These are phyloP conservation scores for Dicranocentrus wangi DNA, from an alignment of 2,888 invertebrate species.

Conservation along the genomic window DNA sequence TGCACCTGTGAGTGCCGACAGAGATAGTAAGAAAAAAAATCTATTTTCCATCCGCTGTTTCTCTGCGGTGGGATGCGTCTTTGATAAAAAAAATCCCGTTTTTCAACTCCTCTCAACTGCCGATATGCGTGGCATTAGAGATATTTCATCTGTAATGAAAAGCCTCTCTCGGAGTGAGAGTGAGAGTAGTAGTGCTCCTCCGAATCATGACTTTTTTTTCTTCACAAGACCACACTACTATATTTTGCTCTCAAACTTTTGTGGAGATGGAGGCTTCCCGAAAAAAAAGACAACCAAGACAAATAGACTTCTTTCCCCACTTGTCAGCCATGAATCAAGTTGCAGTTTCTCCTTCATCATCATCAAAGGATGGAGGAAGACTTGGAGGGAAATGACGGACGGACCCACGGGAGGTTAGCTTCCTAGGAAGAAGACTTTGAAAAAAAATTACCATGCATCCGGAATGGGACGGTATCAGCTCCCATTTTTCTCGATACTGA, in stretches of 20 bases:
- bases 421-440: too few relatives aligned
- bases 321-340: constrained; percentile 59
- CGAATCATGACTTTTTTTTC: constrained; percentile 3
- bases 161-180: background rate
- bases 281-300: constrained; percentile 47
- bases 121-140: background rate
- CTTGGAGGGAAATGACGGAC: constrained; percentile 29
- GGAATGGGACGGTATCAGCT: too few relatives aligned
- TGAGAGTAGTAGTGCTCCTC: background rate
- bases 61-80: too few relatives aligned
- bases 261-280: background rate
- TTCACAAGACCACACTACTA: background rate
- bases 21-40: too few relatives aligned
- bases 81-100: background rate
- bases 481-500: too few relatives aligned
- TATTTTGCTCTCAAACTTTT: background rate
- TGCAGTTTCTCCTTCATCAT: constrained; percentile 29
- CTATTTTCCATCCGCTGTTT: too few relatives aligned
- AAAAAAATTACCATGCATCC: constrained; percentile 14
- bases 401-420: constrained; percentile 37
- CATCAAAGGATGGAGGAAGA: constrained; percentile 4
- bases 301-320: constrained; percentile 58
- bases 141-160: constrained; percentile 8
- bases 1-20: too few relatives aligned
- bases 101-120: background rate